Conservation (phyloP, 2,888 invertebrate genomes). For the Calameuta filiformis region DNA sequence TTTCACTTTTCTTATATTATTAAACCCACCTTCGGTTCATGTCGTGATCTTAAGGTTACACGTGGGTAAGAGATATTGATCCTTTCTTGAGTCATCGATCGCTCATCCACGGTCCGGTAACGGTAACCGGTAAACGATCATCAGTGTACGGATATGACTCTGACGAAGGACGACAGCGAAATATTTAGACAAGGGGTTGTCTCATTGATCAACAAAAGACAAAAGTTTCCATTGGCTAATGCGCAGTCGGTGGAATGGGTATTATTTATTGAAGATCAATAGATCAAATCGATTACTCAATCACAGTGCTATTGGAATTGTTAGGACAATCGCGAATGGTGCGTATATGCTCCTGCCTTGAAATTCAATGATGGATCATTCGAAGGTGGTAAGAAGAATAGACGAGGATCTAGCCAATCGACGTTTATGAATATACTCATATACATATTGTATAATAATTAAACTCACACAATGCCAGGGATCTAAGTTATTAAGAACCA, state of each 20-base stretch:
- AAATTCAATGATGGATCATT: neutral
- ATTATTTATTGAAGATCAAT: neutral
- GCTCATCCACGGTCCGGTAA: neutral
- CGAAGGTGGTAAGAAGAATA: neutral
- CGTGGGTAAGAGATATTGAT: neutral
- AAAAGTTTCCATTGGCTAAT: neutral
- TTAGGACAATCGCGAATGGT: neutral
- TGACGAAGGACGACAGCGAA: neutral
- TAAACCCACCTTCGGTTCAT: neutral
- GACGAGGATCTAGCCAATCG: neutral
- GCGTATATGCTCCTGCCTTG: neutral
- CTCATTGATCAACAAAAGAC: neutral
- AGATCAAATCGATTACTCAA: constrained; percentile 1
- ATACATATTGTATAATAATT: neutral
- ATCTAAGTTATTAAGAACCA: neutral
- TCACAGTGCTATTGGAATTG: neutral
- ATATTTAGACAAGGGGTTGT: neutral
- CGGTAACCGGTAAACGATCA: neutral
- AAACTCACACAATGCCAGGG: neutral
- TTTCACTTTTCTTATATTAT: neutral
- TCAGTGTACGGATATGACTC: neutral
- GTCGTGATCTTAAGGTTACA: neutral
- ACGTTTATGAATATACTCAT: neutral
- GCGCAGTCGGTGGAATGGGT: neutral
- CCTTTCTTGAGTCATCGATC: neutral